Percentiles rank a stretch among this genome's conserved stretches.
phyloP scores from a whole-genome alignment of 2,797 vertebrate genomes.

The Enteromius unitaeniatus region DNA sequence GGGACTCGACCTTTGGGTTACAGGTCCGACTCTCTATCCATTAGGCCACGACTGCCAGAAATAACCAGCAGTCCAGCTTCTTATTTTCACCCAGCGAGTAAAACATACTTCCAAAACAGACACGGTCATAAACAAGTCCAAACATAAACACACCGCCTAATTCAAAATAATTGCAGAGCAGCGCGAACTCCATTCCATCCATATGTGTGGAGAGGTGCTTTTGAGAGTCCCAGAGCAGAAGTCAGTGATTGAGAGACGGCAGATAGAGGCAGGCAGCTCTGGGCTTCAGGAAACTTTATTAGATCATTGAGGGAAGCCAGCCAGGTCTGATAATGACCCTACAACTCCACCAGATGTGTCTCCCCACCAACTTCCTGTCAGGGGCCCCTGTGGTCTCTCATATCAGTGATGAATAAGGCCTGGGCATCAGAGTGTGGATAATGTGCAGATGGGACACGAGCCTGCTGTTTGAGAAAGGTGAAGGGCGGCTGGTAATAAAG shows the following conservation, averaged over 20 bases:
- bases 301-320: constrained; percentile 64
- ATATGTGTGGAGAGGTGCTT: background rate
- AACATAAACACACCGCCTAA: constrained; percentile 1
- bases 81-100: background rate
- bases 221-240: constrained; percentile 16
- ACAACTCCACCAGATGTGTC: constrained; percentile 64
- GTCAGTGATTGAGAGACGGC: constrained; percentile 26
- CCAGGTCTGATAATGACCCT: constrained; percentile 67
- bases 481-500: constrained; percentile 57
- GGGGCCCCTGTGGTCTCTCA: constrained; percentile 51
- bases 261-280: constrained; percentile 17
- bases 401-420: constrained; percentile 57
- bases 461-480: constrained; percentile 55
- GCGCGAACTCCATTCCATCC: constrained; percentile 31
- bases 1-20: too few species aligned
- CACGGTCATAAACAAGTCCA: constrained; percentile 1
- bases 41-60: background rate
- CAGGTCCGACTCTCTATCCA: too few species aligned
- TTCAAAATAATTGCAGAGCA: constrained; percentile 32
- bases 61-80: background rate
- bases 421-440: constrained; percentile 53
- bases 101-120: background rate
- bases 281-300: constrained; percentile 55
- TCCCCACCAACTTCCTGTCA: constrained; percentile 52
- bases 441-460: constrained; percentile 57